Percentiles rank a stretch among this genome's conserved stretches.
phyloP scores from a whole-genome alignment of 2,888 invertebrate genomes.

The Seira sanloemensis region DNA sequence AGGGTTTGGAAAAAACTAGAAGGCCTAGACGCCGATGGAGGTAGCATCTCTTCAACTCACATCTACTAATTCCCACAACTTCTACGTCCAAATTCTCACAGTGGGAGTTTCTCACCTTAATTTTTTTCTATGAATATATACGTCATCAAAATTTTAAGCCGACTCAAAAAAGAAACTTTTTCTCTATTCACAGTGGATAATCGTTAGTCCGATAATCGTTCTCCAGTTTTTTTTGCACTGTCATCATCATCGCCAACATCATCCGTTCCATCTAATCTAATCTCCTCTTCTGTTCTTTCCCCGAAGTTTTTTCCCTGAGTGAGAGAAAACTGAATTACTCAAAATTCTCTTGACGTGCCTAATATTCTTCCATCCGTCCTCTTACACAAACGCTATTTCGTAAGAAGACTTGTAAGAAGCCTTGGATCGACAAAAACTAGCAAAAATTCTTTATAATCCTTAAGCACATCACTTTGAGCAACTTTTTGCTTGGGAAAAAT shows the following conservation, averaged over 20 bases:
- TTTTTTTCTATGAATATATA: background rate
- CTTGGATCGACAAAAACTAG: no score
- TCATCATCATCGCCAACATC: background rate
- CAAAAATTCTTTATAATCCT: no score
- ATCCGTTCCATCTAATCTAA: background rate
- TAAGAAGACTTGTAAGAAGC: no score
- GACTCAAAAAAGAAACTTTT: background rate
- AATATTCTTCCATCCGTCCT: no score
- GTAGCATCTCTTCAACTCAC: no score
- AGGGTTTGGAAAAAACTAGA: background rate
- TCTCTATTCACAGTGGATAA: background rate
- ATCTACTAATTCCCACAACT: no score
- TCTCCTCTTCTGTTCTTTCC: background rate
- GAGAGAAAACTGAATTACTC: no score
- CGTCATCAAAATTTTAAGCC: background rate
- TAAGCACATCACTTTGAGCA: no score
- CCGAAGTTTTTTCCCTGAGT: background rate
- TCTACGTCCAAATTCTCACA: background rate
- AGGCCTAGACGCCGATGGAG: background rate
- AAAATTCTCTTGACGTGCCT: no score
- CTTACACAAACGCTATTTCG: no score
- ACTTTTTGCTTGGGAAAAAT: no score
- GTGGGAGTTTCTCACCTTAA: background rate
- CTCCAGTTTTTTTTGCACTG: background rate
- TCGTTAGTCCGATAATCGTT: background rate